These are phyloP conservation scores for Anabacerthia variegaticeps DNA, from an alignment of 2,797 vertebrate genomes.

Conservation along the genomic window DNA sequence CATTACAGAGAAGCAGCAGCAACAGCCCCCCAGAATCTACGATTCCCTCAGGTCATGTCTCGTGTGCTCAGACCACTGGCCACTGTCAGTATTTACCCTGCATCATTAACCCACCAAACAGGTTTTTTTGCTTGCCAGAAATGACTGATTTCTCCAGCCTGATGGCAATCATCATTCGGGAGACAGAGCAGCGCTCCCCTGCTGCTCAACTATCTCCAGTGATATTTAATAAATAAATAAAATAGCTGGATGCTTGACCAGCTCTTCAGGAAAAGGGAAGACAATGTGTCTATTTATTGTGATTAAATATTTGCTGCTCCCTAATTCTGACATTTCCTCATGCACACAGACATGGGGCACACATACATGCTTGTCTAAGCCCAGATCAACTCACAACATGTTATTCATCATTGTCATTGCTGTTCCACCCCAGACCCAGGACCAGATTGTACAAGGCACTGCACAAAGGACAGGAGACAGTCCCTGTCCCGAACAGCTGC, in stretches of 20 bases:
- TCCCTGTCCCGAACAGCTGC: neutral
- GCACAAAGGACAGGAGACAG: neutral
- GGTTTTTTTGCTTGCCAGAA: constrained; percentile 2
- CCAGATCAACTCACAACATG: neutral
- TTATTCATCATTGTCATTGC: neutral
- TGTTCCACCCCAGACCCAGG: neutral
- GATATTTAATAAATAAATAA: constrained; percentile 55
- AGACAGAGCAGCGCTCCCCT: constrained; percentile 28
- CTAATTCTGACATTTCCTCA: neutral
- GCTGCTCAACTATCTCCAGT: constrained; percentile 23
- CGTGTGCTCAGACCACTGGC: constrained; percentile 49
- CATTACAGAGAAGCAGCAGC: constrained; percentile 42
- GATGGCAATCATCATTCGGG: constrained; percentile 1
- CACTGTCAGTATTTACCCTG: constrained; percentile 55
- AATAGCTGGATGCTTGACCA: neutral
- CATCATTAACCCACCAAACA: constrained; percentile 60
- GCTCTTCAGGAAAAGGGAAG: neutral
- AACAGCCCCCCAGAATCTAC: constrained; percentile 20
- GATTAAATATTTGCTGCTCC: neutral
- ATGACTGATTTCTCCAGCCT: constrained; percentile 47
- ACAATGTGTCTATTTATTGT: neutral
- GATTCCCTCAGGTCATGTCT: constrained; percentile 62
- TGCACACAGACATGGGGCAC: neutral
- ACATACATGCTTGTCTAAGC: neutral
- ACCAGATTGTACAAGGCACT: neutral